Evolutionary conservation across 23 tunicate genomes (phyloP).

Genomic region (Trididemnum nubilum): DNA sequence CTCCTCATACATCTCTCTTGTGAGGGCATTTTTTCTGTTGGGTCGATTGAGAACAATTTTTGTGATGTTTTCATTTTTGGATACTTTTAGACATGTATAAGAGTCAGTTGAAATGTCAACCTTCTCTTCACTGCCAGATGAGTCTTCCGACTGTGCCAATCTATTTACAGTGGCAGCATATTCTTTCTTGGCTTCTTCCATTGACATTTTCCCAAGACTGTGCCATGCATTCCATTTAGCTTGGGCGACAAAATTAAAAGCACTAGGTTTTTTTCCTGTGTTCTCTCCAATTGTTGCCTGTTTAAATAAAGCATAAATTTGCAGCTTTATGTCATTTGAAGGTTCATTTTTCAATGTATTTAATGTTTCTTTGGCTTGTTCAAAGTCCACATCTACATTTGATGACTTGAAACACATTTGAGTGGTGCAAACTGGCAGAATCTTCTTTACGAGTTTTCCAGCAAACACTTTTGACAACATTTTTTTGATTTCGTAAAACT

Average conservation of each 20-base stretch:
- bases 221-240: slow-evolving; percentile 95
- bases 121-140: background rate
- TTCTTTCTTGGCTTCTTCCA: slow-evolving; percentile 80
- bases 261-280: slow-evolving; percentile 75
- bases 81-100: slow-evolving; percentile 37
- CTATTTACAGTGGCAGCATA: slow-evolving; percentile 62
- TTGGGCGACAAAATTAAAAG: slow-evolving; percentile 92
- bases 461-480: too few relatives aligned
- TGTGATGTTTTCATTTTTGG: slow-evolving; percentile 44
- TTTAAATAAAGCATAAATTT: slow-evolving; percentile 83
- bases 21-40: slow-evolving; percentile 73
- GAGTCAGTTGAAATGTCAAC: slow-evolving; percentile 7
- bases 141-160: slow-evolving; percentile 51
- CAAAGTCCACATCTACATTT: slow-evolving; percentile 60
- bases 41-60: slow-evolving; percentile 87
- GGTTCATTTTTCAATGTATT: slow-evolving; percentile 79
- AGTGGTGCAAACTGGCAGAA: background rate
- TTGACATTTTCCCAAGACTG: slow-evolving; percentile 63
- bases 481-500: too few relatives aligned
- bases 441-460: background rate
- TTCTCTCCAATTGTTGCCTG: slow-evolving; percentile 89
- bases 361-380: slow-evolving; percentile 61
- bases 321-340: slow-evolving; percentile 78
- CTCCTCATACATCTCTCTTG: slow-evolving; percentile 89
- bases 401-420: slow-evolving; percentile 31